These are phyloP conservation scores for Pogonus chalceus DNA, from an alignment of 1,140 invertebrate genomes.

Conservation along the genomic window DNA sequence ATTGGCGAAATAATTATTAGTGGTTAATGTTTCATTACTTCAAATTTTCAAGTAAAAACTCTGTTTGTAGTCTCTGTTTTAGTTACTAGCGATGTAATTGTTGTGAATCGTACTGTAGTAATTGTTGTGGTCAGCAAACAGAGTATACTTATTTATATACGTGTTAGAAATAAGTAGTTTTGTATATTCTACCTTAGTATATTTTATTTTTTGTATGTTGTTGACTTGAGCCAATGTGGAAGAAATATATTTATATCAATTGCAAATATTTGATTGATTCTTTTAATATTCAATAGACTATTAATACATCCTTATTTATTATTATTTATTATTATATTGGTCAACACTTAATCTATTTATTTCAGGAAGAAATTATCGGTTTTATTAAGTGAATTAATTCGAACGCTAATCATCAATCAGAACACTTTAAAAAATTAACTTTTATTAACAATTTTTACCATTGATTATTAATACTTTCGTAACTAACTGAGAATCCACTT, in stretches of 20 bases:
- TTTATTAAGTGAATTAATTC: too few species aligned
- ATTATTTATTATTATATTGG: neutral
- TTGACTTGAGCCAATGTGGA: conserved; percentile 36
- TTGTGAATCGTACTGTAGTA: neutral
- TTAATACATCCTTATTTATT: neutral
- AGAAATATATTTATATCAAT: conserved; percentile 35
- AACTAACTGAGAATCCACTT: conserved; percentile 24
- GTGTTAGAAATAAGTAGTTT: conserved; percentile 20
- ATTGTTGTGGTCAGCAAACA: neutral
- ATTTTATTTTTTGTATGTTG: conserved; percentile 35
- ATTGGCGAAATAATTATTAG: neutral
- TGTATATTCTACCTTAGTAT: conserved; percentile 28
- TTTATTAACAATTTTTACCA: conserved; percentile 20
- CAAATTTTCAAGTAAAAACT: neutral
- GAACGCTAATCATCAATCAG: conserved; percentile 7
- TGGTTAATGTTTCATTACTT: neutral
- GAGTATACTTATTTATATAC: conserved; percentile 4
- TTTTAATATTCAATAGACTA: neutral
- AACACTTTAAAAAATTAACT: conserved; percentile 17
- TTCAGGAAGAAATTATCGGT: neutral
- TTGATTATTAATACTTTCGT: neutral
- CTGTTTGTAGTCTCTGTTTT: neutral
- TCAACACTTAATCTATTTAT: neutral
- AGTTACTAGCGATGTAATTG: neutral
- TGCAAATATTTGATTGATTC: neutral